Conservation (phyloP, 2,797 vertebrate species). For the Taeniopygia guttata region DNA sequence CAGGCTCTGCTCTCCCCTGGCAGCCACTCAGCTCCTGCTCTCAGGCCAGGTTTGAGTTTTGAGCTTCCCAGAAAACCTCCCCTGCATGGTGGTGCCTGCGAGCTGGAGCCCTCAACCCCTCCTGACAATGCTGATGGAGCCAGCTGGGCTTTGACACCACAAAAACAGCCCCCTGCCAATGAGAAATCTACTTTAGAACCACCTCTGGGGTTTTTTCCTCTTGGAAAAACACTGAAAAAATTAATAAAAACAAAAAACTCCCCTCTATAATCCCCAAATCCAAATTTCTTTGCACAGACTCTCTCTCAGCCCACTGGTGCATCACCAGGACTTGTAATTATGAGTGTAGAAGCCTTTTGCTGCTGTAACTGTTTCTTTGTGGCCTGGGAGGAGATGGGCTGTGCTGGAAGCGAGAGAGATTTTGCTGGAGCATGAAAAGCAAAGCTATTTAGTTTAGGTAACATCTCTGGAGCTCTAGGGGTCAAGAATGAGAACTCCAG, state of each 20-base stretch:
- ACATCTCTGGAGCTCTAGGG: not conserved
- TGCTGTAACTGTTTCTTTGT: not conserved
- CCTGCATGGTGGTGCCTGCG: rapidly evolving
- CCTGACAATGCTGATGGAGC: rapidly evolving
- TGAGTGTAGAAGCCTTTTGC: not conserved
- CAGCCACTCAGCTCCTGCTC: not conserved
- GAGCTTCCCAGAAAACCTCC: not conserved
- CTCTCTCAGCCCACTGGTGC: not conserved
- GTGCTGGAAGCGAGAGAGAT: not conserved
- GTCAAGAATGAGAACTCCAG: not conserved
- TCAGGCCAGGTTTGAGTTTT: not conserved
- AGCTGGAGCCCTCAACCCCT: not conserved
- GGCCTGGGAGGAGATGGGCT: not conserved
- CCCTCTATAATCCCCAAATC: not conserved
- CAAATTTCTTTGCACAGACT: not conserved
- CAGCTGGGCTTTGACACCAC: not conserved
- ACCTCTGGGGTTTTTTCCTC: too few relatives aligned
- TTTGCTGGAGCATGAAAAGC: conserved; percentile 31
- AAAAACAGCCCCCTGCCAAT: not conserved
- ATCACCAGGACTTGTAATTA: not conserved
- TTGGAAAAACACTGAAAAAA: not conserved
- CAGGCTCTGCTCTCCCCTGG: not conserved
- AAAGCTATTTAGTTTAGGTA: conserved; percentile 30
- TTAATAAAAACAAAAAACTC: not conserved
- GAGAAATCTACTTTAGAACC: not conserved